Evolutionary conservation across 2,113 vertebrate genomes (phyloP), one percentile per base, ranked within the genome.

Genomic region (Pao palembangensis): DNA sequence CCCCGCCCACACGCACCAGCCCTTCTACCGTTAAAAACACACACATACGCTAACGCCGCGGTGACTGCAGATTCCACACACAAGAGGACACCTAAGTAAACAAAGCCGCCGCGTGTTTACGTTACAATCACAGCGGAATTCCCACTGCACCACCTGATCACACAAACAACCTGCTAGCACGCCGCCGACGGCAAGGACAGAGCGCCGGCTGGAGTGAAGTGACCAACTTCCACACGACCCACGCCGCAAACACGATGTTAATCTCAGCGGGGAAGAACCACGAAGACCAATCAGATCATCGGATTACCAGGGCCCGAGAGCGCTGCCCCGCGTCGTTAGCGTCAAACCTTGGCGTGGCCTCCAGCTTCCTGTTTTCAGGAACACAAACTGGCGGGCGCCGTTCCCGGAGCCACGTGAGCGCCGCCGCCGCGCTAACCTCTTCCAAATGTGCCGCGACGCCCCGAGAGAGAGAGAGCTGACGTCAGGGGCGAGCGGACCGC

Each of bases 241-340:
- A n/a, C n/a, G n/a, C n/a, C n/a, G n/a, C n/a, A n/a, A n/a, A n/a
- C n/a, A n/a, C n/a, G n/a, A n/a, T 88, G 83, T 86, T 87, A 85
- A 86, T 87, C 83, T 79, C 75, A 75, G 58, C 73, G 75, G 64
- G 66, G 82, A 70, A 79, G 81, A 60, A 76, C 75, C 55, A 76
- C 79, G 78, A 82, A 69, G 75, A 78, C 80, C 80, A 79, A 87
- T 85, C 70, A 80, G 76, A 80, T 85, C 78, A 88, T 87, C 70
- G 67, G 85, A 85, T 82, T 86, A 87, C 84, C 82, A 76, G 70
- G 81, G 78, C 74, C 60, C 54, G 63, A 74, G 68, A 79, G 68
- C 46, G 65, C 48, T 73, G 79, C 51, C 6, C 3, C n/a, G n/a
- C n/a, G 71, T 78, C 38, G 69, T 81, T 84, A 82, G 74, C 76